These are phyloP conservation scores for Parazoanthus atlanticus DNA, from an alignment of 92 coral and sea anemone species.

Conservation along the genomic window DNA sequence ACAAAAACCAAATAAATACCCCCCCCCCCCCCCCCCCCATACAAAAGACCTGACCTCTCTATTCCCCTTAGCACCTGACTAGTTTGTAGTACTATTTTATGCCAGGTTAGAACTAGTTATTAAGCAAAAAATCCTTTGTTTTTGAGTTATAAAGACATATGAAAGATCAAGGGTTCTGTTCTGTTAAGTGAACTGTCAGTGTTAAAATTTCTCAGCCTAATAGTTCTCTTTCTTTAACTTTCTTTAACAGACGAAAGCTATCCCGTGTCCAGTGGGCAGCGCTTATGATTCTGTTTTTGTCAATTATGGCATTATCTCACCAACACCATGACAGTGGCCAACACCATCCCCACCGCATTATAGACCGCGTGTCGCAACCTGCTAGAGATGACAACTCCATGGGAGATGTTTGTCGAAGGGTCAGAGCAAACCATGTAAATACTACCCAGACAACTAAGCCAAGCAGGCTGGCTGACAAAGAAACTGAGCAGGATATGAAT, in stretches of 20 bases:
- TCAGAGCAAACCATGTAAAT: slow-evolving; percentile 33
- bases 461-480: not conserved
- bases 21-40: too few relatives aligned
- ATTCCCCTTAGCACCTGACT: too few relatives aligned
- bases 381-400: not conserved
- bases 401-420: not conserved
- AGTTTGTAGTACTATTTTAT: too few relatives aligned
- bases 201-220: not conserved
- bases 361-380: slow-evolving; percentile 30
- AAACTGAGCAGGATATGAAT: slow-evolving; percentile 19
- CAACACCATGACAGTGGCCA: slow-evolving; percentile 42
- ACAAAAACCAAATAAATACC: too few relatives aligned
- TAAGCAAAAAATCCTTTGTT: too few relatives aligned
- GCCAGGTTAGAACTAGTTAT: too few relatives aligned
- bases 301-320: slow-evolving; percentile 70
- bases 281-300: slow-evolving; percentile 62
- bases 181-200: too few relatives aligned
- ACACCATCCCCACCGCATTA: slow-evolving; percentile 59
- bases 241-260: slow-evolving; percentile 53
- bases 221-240: not conserved
- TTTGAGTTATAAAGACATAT: not conserved
- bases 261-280: slow-evolving; percentile 75
- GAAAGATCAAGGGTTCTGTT: not conserved
- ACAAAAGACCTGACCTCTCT: too few relatives aligned
- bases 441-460: not conserved